These are phyloP conservation scores for Mesocentrotus franciscanus DNA, from an alignment of 53 echinoderm and acorn worm species.

Conservation along the genomic window DNA sequence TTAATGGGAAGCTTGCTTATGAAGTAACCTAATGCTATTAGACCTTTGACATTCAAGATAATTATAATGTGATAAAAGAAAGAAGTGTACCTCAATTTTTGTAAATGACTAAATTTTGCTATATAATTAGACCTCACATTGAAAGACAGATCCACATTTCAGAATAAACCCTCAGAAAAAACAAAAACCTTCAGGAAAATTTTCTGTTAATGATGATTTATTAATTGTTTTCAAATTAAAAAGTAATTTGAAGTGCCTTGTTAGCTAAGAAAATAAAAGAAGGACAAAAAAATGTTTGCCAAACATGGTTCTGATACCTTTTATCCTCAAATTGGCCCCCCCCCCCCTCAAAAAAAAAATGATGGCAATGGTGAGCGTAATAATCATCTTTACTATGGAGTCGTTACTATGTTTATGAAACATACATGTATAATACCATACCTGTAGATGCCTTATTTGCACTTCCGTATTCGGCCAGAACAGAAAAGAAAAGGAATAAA, in stretches of 20 bases:
- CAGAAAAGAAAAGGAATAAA: neutral
- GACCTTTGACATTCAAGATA: conserved; percentile 37
- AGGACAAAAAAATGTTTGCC: neutral
- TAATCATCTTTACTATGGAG: too few species aligned
- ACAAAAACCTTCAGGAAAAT: neutral
- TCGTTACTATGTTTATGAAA: neutral
- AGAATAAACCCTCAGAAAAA: conserved; percentile 4
- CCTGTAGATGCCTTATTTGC: too few species aligned
- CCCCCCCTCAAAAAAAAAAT: neutral
- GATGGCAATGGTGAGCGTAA: too few species aligned
- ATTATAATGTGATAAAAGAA: conserved; percentile 12
- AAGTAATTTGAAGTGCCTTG: too few species aligned
- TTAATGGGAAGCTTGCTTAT: conserved; percentile 25
- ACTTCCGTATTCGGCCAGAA: too few species aligned
- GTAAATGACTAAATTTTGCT: neutral
- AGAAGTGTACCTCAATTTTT: neutral
- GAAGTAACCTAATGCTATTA: conserved; percentile 6
- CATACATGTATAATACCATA: too few species aligned
- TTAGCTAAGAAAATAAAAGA: too few species aligned
- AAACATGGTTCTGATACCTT: neutral
- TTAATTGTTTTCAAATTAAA: neutral
- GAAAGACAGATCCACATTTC: neutral
- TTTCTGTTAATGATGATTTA: neutral
- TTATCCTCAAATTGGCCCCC: neutral
- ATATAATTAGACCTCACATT: neutral